Evolutionary conservation across 2,888 invertebrate species (phyloP).

Genomic region (Ochlodes sylvanus): DNA sequence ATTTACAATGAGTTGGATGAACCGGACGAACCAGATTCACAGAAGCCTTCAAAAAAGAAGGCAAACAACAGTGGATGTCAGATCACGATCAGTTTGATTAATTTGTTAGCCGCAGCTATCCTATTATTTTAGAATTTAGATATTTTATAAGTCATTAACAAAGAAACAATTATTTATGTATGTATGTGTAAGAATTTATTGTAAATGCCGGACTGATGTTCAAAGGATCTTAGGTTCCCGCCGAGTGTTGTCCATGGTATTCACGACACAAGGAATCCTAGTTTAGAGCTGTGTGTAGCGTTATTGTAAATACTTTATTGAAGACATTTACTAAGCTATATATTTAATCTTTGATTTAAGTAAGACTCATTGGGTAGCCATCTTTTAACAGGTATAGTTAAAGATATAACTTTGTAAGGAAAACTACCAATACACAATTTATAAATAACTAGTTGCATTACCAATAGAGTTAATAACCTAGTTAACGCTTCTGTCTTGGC

Average conservation of each 20-base stretch:
- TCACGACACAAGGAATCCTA: no score
- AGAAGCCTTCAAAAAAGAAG: slow-evolving; percentile 50
- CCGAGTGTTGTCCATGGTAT: no score
- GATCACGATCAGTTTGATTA: slow-evolving; percentile 5
- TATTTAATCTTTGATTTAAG: not conserved
- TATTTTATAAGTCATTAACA: not conserved
- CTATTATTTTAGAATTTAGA: slow-evolving; percentile 9
- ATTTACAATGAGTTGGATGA: slow-evolving; percentile 75
- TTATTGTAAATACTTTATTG: not conserved
- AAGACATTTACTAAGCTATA: slow-evolving; percentile 6
- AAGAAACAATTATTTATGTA: slow-evolving; percentile 6
- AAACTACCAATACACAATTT: no score
- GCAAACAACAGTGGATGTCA: slow-evolving; percentile 49
- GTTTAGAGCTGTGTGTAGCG: no score
- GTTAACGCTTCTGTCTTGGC: not conserved
- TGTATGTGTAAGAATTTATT: not conserved
- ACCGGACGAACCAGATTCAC: slow-evolving; percentile 54
- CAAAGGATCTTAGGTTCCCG: no score
- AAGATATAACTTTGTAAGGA: no score
- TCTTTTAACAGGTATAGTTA: no score
- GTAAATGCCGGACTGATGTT: not conserved
- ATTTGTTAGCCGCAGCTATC: not conserved
- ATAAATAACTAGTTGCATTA: no score
- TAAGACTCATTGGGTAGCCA: no score
- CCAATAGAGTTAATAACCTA: no score